Conservation (phyloP, 37 sponge, comb jelly and placozoan genomes). For the Bolinopsis microptera region DNA sequence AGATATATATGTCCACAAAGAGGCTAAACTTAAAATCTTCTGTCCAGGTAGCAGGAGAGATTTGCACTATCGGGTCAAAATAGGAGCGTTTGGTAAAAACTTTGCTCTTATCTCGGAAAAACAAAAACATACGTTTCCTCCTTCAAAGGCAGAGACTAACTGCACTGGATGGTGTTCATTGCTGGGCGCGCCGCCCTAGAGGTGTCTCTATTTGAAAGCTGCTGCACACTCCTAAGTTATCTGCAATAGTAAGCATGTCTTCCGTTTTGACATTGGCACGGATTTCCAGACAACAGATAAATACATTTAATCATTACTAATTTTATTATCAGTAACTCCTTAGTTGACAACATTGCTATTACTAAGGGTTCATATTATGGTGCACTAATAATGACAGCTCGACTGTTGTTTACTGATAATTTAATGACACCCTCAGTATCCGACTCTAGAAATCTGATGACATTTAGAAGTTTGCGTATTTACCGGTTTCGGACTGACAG, state of each 20-base stretch:
- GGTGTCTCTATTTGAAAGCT: not conserved
- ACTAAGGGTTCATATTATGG: too few species aligned
- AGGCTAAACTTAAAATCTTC: too few species aligned
- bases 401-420: too few species aligned
- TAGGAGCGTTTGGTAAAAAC: slow-evolving; percentile 4
- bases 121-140: not conserved
- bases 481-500: slow-evolving; percentile 46
- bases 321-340: too few species aligned
- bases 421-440: not conserved
- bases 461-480: not conserved
- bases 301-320: too few species aligned
- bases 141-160: slow-evolving; percentile 19
- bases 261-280: too few species aligned
- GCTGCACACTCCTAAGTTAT: slow-evolving; percentile 21
- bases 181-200: not conserved
- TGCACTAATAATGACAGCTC: too few species aligned
- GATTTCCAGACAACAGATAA: too few species aligned
- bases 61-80: not conserved
- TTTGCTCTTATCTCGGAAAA: not conserved
- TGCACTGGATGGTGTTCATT: slow-evolving; percentile 55
- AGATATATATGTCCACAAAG: too few species aligned
- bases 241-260: not conserved
- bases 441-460: slow-evolving; percentile 32
- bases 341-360: not conserved
- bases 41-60: slow-evolving; percentile 20